Evolutionary conservation across 1,140 invertebrate genomes (phyloP), one percentile per base, ranked within the genome.

Genomic region (Linepithema humile): DNA sequence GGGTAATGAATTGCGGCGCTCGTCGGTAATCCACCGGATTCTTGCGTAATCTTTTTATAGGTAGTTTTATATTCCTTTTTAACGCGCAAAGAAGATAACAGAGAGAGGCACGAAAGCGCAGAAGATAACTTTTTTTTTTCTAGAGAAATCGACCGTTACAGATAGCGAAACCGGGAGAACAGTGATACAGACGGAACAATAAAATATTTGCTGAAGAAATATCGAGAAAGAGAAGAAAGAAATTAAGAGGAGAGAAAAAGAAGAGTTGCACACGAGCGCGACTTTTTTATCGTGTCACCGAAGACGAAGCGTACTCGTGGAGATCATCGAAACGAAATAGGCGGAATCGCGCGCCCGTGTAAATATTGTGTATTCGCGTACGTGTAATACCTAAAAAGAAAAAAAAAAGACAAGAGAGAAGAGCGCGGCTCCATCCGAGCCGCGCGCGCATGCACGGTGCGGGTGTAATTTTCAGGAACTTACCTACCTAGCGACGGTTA

Each of bases 1-100:
- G 53, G 35, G 29, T 0, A 3, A 35, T 23, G 45, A 69, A 48
- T 55, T 26, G 50, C 69, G 73, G 29, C 73, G 60, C 59, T 73
- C 62, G 82, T 60, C 69, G 60, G 32, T 17, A 72, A 55, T 80
- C 35, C 48, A 70, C n/a, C 64, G 17, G 26, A 29, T 67, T 85
- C 55, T 77, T 82, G 85, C 64, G 75, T 80, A 80, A 85, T 87
- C 85, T 80, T 87, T 80, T 90, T 89, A 89, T 82, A 85, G 73
- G 65, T 90, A 90, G 87, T 90, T 90, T 90, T 90, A 80, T 90
- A 90, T 90, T 90, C 57, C 53, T 90, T 90, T 90, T 82, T 87
- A 88, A 82, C 43, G 82, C 75, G 48, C 60, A 26, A 70, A 57
- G 7, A 32, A 50, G n/a, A 67, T 35, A 17, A 26, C 6, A 65